Evolutionary conservation across 92 coral and sea anemone species (phyloP), one percentile per base, ranked within the genome.

Genomic region (Palythoa grandis): DNA sequence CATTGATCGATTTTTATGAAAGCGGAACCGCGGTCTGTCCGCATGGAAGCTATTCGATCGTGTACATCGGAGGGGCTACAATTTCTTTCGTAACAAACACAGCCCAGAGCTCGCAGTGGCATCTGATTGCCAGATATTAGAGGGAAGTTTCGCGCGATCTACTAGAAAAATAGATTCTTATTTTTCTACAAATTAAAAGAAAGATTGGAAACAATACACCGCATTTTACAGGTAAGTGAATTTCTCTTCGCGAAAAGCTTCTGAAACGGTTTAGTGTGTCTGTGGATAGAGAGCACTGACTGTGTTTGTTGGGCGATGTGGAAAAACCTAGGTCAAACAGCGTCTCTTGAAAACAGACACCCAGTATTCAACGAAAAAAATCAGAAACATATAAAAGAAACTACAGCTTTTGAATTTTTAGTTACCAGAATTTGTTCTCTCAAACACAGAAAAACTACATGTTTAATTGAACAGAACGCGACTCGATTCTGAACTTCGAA

Each of bases 1-100:
- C 95, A 94, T 94, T 94, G 98, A 94, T 92, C 91, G 84, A 91
- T 86, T 94, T 93, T 88, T 88, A 91, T 80, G 85, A 92, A 94
- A 92, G 94, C 92, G 90, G 95, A 94, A 92, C 98, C 98, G 98
- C 98, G 85, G 89, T 8, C 85, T 24, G 57, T 66, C 85, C 85
- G 85, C 85, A 80, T 80, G 85, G 85, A 80, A 65, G 85, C 60
- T 80, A 69, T 19, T 25, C 58, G 60, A 2, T 65, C 74, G 85
- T 13, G 85, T 22, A 79, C 65, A 80, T 80, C 85, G 65, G 58
- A 66, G 85, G 60, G 85, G 12, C 84, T 25, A 60, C 52, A 37
- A 66, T 80, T 43, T 80, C 85, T 65, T 40, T 80, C 74, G 73
- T 65, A n/a, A 65, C 74, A 66, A 79, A 80, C 74, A 24, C 85